Base-by-base conservation (phyloP, 2,888 invertebrate genomes). In the Eucera pruinosa region DNA sequence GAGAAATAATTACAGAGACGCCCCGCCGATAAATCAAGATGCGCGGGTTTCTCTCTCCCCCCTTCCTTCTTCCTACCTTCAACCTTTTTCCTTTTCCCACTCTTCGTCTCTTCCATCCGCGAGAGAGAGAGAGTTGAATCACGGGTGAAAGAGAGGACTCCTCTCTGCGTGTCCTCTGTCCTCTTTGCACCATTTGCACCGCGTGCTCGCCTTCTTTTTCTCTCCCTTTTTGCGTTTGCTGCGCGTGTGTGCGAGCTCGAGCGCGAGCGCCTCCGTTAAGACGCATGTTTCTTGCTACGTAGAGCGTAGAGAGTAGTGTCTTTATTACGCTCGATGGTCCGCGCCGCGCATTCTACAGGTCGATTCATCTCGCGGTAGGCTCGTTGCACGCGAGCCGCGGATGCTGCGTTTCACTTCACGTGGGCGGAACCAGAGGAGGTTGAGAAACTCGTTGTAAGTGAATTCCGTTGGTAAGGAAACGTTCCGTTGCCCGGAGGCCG, bases 1-100 rank as follows among this genome's bases (percentile, higher is more conserved):
- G 88, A 89, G 88, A 90, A 91, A 91, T 91, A 91, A 91, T 91
- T 91, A 90, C 89, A 91, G 91, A 89, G 90, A 90, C 90, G 89
- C 89, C 88, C 86, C 88, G 88, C 90, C 91, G 90, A 91, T 91
- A 91, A 91, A 91, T 91, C 91, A 91, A 90, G 89, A 87, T 88
- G 67, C 66, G 61, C 87, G 85, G 85, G 75, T 80, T 78, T 71
- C 67, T 60, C 61, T 64, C 61, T 36, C 47, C 27, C 66, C 55
- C 39, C 55, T 27, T 39, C 43, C 18, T 23, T 47, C 48, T 39
- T 41, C 80, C 78, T 73, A 36, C 48, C 52, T 43, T 20, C 76
- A n/a, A n/a, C n/a, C n/a, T n/a, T n/a, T n/a, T n/a, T n/a, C n/a
- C n/a, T n/a, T n/a, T n/a, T n/a, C n/a, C n/a, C n/a, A n/a, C n/a